Conservation (phyloP, 2,797 vertebrate genomes). For the Phylloscopus collybita region DNA sequence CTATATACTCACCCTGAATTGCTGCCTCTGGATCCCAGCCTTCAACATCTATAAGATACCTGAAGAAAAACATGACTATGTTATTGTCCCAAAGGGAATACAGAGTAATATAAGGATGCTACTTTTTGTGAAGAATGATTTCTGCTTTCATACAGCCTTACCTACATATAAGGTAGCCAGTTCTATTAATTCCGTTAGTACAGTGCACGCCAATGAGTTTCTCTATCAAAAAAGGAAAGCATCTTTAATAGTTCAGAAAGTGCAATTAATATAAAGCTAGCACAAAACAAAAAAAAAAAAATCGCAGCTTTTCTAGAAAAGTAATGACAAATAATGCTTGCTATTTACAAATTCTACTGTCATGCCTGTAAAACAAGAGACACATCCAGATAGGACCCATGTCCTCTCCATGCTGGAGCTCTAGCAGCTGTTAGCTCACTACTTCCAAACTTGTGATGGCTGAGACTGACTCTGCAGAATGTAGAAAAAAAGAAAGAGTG, state of each 20-base stretch:
- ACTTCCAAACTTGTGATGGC: neutral
- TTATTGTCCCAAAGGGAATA: neutral
- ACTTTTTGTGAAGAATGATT: neutral
- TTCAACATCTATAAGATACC: slow-evolving; percentile 79
- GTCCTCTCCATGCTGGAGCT: neutral
- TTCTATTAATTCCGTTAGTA: slow-evolving; percentile 79
- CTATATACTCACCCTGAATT: slow-evolving; percentile 66
- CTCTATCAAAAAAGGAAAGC: slow-evolving; percentile 65
- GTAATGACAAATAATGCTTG: neutral
- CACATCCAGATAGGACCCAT: neutral
- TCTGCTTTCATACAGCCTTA: slow-evolving; percentile 52
- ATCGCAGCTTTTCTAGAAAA: neutral
- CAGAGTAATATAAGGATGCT: neutral
- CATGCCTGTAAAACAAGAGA: neutral
- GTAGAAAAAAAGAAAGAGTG: neutral
- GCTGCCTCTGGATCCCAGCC: slow-evolving; percentile 74
- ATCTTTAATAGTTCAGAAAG: slow-evolving; percentile 2
- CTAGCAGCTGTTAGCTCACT: neutral
- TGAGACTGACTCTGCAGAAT: neutral
- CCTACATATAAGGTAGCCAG: slow-evolving; percentile 80
- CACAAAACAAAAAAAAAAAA: neutral
- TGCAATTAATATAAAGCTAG: neutral
- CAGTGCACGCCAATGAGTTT: slow-evolving; percentile 79
- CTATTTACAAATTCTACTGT: slow-evolving; percentile 23
- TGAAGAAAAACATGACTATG: slow-evolving; percentile 33